Percentiles rank a stretch among this genome's conserved stretches.
phyloP scores from a whole-genome alignment of 2,888 invertebrate species.

The Torymus texanus region DNA sequence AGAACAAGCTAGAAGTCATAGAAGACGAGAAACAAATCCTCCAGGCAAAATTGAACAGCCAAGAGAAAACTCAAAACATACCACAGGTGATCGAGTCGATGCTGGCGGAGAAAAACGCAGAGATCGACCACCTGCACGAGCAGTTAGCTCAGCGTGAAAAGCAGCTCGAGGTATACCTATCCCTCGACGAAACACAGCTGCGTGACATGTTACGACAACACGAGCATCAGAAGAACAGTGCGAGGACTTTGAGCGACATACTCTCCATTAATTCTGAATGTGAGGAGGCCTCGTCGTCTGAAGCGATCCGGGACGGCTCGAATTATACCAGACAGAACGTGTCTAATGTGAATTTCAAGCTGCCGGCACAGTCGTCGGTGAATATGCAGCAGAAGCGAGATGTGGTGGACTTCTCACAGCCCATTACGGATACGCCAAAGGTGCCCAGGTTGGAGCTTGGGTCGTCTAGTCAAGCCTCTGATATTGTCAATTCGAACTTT shows the following conservation, averaged over 20 bases:
- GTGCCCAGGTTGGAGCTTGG: slow-evolving; percentile 68
- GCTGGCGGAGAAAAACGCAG: slow-evolving; percentile 82
- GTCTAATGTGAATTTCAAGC: slow-evolving; percentile 62
- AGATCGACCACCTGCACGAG: slow-evolving; percentile 80
- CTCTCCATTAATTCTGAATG: slow-evolving; percentile 83
- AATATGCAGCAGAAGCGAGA: slow-evolving; percentile 35
- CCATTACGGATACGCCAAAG: slow-evolving; percentile 55
- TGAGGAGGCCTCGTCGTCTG: slow-evolving; percentile 76
- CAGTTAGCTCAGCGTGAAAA: slow-evolving; percentile 78
- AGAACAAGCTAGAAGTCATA: slow-evolving; percentile 67
- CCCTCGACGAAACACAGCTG: slow-evolving; percentile 78
- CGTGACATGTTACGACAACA: slow-evolving; percentile 71
- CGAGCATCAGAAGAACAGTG: slow-evolving; percentile 79
- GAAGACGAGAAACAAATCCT: slow-evolving; percentile 69
- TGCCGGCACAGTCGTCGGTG: slow-evolving; percentile 39
- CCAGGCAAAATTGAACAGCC: slow-evolving; percentile 65
- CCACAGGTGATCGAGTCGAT: slow-evolving; percentile 80
- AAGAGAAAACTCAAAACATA: slow-evolving; percentile 73
- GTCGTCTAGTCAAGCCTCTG: slow-evolving; percentile 52
- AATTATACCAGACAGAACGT: slow-evolving; percentile 65
- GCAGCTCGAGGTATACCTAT: slow-evolving; percentile 77
- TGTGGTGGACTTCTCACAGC: slow-evolving; percentile 42
- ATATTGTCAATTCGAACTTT: slow-evolving; percentile 27
- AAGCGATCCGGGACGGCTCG: slow-evolving; percentile 65
- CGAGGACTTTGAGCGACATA: slow-evolving; percentile 83